A percentile compares a stretch with the other conserved stretches of the same genome.
Conservation (phyloP, 2,797 vertebrate genomes). For the Coregonus suidteri region DNA sequence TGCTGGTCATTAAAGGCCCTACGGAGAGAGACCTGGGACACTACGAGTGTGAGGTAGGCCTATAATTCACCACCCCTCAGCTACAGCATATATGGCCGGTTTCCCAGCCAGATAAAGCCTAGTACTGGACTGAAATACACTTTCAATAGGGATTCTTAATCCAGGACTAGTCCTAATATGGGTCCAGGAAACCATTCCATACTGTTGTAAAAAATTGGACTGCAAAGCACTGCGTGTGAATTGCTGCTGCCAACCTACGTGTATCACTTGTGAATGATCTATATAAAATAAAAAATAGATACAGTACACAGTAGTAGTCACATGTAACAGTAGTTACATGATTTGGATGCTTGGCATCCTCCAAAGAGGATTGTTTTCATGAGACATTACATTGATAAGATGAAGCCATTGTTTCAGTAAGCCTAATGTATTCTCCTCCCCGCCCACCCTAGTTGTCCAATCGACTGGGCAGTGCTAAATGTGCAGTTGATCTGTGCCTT, state of each 20-base stretch:
- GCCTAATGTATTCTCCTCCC: not conserved
- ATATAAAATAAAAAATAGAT: not conserved
- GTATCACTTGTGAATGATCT: not conserved
- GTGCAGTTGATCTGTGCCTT: constrained; percentile 81
- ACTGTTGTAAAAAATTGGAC: not conserved
- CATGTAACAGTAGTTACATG: not conserved
- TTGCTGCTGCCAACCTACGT: too few species aligned
- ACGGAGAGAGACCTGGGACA: constrained; percentile 86
- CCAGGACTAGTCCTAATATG: not conserved
- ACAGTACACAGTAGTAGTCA: not conserved
- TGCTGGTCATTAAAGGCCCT: constrained; percentile 85
- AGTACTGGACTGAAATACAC: not conserved
- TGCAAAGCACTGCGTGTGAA: not conserved
- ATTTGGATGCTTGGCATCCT: too few species aligned
- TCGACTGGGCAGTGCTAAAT: constrained; percentile 84
- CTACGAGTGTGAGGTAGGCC: constrained; percentile 91
- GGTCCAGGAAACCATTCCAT: not conserved
- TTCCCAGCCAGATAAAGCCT: not conserved
- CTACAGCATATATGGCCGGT: not conserved
- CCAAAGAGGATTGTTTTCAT: not conserved
- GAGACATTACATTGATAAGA: not conserved
- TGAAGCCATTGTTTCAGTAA: not conserved
- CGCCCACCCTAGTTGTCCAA: constrained; percentile 82
- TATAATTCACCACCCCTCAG: not conserved
- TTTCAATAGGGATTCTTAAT: not conserved